Evolutionary conservation across 2,888 invertebrate species (phyloP), one percentile per base, ranked within the genome.

Genomic region (Notodonta ziczac): DNA sequence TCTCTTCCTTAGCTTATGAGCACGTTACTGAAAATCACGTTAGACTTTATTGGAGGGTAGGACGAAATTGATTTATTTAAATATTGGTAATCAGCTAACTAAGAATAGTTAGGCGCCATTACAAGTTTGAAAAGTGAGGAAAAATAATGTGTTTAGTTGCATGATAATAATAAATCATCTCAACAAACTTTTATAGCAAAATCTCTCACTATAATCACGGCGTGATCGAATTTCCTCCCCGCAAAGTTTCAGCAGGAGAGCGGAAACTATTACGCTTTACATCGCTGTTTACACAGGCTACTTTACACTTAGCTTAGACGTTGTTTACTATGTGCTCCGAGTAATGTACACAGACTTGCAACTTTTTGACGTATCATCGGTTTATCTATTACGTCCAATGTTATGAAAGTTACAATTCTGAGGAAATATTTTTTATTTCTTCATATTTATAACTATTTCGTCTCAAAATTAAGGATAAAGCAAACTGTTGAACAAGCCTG

Each of bases 191-290:
- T 65, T 67, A 55, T 57, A 71, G 76, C 73, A 69, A 74, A 71
- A 76, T 74, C 72, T 75, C 65, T 73, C 77, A 80, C 79, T 84
- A 84, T 85, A 85, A 86, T 86, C 82, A 81, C 78, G 74, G 74
- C 75, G 73, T 82, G 84, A 86, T 86, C 83, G 82, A 86, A 86
- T 86, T 86, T 86, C 85, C 84, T 79, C 73, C 67, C 76, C 72
- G 73, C 78, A 80, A 85, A 83, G 76, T 83, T 84, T 81, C 72
- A 69, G 76, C 72, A 63, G 71, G 69, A 63, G 60, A 73, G 69
- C 63, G 73, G 71, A 72, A 74, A 81, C 81, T 83, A 81, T 81
- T 82, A 80, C 72, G 72, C 75, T 74, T 74, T 75, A 76, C 81
- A 77, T 76, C 65, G 72, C 67, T 76, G 78, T 77, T 80, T 81